phyloP scores from a whole-genome alignment of 2,888 invertebrate genomes.

The Hymenopus coronatus region DNA sequence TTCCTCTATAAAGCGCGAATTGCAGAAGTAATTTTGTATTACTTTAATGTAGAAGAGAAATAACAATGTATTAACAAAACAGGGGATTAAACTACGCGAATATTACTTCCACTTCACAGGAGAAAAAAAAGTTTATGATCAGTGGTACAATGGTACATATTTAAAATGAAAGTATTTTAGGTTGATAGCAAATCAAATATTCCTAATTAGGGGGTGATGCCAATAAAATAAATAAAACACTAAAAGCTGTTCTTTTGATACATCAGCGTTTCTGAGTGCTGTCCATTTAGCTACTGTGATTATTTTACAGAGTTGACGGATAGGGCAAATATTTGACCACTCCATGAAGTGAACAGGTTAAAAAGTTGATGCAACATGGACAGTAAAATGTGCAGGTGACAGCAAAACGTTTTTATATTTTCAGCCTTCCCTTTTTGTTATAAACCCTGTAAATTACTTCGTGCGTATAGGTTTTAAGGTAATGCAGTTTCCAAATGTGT shows the following conservation, averaged over 20 bases:
- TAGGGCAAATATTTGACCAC: not conserved
- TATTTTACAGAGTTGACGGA: not conserved
- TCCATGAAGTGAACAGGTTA: not conserved
- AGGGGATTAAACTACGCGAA: no score
- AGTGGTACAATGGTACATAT: not conserved
- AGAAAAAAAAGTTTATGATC: not conserved
- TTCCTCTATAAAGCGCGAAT: no score
- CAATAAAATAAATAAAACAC: not conserved
- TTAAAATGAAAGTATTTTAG: not conserved
- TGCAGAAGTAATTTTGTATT: no score
- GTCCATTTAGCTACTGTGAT: not conserved
- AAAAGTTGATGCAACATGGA: not conserved
- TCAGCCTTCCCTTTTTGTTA: not conserved
- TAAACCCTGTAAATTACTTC: not conserved
- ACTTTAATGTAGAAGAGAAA: no score
- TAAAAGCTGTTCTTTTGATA: not conserved
- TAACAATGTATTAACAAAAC: no score
- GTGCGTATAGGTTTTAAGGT: no score
- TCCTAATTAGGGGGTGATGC: not conserved
- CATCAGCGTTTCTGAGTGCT: not conserved
- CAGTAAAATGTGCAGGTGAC: not conserved
- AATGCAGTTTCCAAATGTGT: no score
- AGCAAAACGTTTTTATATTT: not conserved
- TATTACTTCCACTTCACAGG: not conserved
- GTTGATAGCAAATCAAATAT: not conserved